These are phyloP conservation scores for Lycia hirtaria DNA, from an alignment of 2,888 invertebrate genomes.

Conservation along the genomic window DNA sequence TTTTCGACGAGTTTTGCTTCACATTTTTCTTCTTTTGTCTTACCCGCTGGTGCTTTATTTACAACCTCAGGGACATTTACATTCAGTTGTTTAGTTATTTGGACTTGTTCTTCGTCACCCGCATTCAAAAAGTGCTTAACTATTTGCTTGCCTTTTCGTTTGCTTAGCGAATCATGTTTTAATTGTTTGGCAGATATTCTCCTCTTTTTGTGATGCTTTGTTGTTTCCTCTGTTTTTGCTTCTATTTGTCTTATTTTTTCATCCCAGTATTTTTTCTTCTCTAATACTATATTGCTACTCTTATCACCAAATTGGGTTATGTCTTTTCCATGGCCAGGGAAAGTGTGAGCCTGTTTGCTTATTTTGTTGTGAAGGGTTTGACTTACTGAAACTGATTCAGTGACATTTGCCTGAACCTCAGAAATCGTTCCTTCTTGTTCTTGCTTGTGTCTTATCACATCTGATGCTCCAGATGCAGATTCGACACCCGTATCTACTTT, in stretches of 20 bases:
- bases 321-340: slow-evolving; percentile 34
- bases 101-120: slow-evolving; percentile 44
- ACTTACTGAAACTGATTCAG: slow-evolving; percentile 84
- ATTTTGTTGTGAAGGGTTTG: slow-evolving; percentile 67
- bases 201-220: slow-evolving; percentile 63
- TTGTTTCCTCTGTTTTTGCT: slow-evolving; percentile 68
- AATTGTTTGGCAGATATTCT: slow-evolving; percentile 64
- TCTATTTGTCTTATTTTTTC: slow-evolving; percentile 77
- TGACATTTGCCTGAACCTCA: slow-evolving; percentile 82
- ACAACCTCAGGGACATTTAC: slow-evolving; percentile 35
- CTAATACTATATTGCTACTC: slow-evolving; percentile 71
- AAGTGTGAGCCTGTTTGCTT: slow-evolving; percentile 41
- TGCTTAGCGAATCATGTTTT: slow-evolving; percentile 75
- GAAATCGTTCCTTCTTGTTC: slow-evolving; percentile 79
- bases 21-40: slow-evolving; percentile 37
- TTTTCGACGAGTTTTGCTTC: slow-evolving; percentile 67
- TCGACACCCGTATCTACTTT: slow-evolving; percentile 66
- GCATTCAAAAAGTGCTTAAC: slow-evolving; percentile 67
- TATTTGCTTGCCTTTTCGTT: slow-evolving; percentile 75
- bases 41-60: slow-evolving; percentile 35
- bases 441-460: slow-evolving; percentile 79
- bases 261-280: slow-evolving; percentile 82
- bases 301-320: slow-evolving; percentile 65
- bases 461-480: slow-evolving; percentile 81
- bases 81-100: slow-evolving; percentile 40